Base-by-base conservation (phyloP, 2,797 vertebrate genomes). In the Brachymystax lenok region DNA sequence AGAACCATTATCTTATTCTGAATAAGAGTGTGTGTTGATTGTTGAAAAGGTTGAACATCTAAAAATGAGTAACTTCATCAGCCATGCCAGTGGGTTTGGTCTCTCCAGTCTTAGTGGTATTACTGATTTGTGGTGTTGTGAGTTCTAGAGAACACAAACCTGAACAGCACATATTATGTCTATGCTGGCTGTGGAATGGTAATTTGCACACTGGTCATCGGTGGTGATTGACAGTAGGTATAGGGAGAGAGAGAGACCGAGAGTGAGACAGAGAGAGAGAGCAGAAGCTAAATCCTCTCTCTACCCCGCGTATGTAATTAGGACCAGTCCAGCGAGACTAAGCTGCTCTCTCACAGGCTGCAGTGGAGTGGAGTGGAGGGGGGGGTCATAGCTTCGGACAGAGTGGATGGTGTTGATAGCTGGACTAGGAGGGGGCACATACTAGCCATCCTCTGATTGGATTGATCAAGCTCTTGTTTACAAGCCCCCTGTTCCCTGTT, bases 391-490 rank as follows among this genome's bases (percentile, higher is more conserved):
- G 8, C 35, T 40, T 40, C 8, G 8, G 64, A 33, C 14, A 28
- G 52, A 70, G 12, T 75, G 67, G 71, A 69, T 30, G 21, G 35
- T 86, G 77, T 46, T 74, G 72, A 73, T 3, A 17, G 46, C 64
- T 12, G 1, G 6, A 59, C 16, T 4, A 33, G n/a, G 46, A 19
- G 28, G 64, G 28, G 61, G 59, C 33, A 56, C 40, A 46, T 46
- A 46, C 40, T 12, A 46, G 54, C 46, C 70, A 75, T 84, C 74
- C 76, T 30, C 73, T 86, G 78, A 82, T 40, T 80, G 64, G n/a
- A 81, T 79, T 17, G 35, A 84, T 80, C 67, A 59, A 35, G 51
- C 30, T 69, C 5, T 74, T 79, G 73, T 80, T 83, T 79, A 80
- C 68, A 75, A 79, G 72, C 56, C 46, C 16, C 14, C 12, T 12